Conservation (phyloP, 2,113 vertebrate species). For the Hiodon alosoides region DNA sequence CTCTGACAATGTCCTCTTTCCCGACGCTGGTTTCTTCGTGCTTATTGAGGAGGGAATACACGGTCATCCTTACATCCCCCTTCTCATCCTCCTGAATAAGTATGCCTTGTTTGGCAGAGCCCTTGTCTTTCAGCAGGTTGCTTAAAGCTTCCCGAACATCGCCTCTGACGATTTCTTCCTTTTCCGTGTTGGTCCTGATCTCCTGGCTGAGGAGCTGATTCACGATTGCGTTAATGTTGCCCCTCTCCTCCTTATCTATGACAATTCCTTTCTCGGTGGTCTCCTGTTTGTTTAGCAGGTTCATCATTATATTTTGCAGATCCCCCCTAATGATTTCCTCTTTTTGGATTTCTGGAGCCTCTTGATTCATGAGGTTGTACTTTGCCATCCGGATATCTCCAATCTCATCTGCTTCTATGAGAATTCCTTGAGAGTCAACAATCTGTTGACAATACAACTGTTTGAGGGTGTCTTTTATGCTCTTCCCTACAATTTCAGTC, state of each 20-base stretch:
- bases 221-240: slow-evolving; percentile 73
- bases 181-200: slow-evolving; percentile 58
- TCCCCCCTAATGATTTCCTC: slow-evolving; percentile 78
- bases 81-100: slow-evolving; percentile 86
- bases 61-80: slow-evolving; percentile 83
- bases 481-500: slow-evolving; percentile 79
- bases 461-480: slow-evolving; percentile 77
- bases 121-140: slow-evolving; percentile 66
- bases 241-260: slow-evolving; percentile 77
- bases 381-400: slow-evolving; percentile 86
- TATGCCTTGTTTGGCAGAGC: slow-evolving; percentile 71
- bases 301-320: slow-evolving; percentile 79
- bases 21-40: slow-evolving; percentile 49
- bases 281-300: slow-evolving; percentile 69
- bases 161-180: slow-evolving; percentile 74
- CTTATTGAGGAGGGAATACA: slow-evolving; percentile 84
- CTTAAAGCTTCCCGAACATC: slow-evolving; percentile 78
- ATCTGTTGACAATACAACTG: slow-evolving; percentile 78
- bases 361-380: slow-evolving; percentile 81
- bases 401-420: slow-evolving; percentile 82
- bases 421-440: slow-evolving; percentile 76
- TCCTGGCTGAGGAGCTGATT: slow-evolving; percentile 74
- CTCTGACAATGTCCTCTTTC: slow-evolving; percentile 69
- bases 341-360: slow-evolving; percentile 77
- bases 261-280: slow-evolving; percentile 57